Percentiles rank a stretch among this genome's conserved stretches.
These are phyloP conservation scores for Allacma fusca DNA, from an alignment of 2,888 invertebrate genomes.

Conservation along the genomic window DNA sequence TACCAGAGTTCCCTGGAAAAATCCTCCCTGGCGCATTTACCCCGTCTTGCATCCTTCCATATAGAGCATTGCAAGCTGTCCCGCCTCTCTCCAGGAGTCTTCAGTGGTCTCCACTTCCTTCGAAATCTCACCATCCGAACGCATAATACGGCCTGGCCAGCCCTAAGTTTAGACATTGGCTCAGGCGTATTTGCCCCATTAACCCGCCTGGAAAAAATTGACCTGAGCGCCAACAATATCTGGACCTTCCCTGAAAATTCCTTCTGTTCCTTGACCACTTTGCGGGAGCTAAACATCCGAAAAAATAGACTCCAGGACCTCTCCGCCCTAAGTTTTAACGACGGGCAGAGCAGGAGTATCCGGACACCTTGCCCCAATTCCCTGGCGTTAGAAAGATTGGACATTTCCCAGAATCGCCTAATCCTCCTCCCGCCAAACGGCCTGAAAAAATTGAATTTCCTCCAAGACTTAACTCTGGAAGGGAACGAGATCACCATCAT, in stretches of 20 bases:
- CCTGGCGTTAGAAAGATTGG: conserved; percentile 76
- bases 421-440: conserved; percentile 82
- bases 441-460: conserved; percentile 79
- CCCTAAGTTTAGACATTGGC: conserved; percentile 83
- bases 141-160: conserved; percentile 84
- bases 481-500: conserved; percentile 90
- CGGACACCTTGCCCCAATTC: neutral
- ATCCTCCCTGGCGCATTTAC: conserved; percentile 78
- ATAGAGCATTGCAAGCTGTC: conserved; percentile 87
- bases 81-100: conserved; percentile 80
- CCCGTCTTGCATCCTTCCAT: conserved; percentile 79
- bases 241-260: conserved; percentile 87
- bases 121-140: conserved; percentile 85
- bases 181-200: conserved; percentile 75
- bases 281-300: conserved; percentile 81
- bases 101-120: conserved; percentile 82
- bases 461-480: conserved; percentile 82
- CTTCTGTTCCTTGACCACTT: conserved; percentile 81
- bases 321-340: conserved; percentile 74
- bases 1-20: conserved; percentile 77
- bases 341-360: neutral
- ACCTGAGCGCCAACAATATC: conserved; percentile 87
- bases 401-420: conserved; percentile 85
- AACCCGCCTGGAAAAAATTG: conserved; percentile 81
- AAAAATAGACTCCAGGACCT: conserved; percentile 80